Evolutionary conservation across 2,888 invertebrate genomes (phyloP).

Genomic region (Alloscopus bannaensis): DNA sequence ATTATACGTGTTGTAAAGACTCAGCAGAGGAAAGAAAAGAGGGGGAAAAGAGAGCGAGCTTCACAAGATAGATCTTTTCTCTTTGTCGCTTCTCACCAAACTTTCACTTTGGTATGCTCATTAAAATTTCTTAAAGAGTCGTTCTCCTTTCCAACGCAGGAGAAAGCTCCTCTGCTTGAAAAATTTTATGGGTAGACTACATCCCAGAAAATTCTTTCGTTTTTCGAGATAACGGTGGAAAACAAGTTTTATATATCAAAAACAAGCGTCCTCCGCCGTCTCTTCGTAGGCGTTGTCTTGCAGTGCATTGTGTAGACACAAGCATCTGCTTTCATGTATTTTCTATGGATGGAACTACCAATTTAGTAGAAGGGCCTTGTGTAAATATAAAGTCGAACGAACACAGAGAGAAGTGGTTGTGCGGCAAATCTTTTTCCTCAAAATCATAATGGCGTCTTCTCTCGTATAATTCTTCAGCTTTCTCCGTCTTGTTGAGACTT

Average conservation of each 20-base stretch:
- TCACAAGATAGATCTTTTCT: conserved; percentile 34
- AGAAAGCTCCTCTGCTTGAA: conserved; percentile 1
- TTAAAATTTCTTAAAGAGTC: conserved; percentile 64
- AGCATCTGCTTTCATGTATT: too few relatives aligned
- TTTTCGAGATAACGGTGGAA: neutral
- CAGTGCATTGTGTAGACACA: neutral
- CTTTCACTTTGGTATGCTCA: conserved; percentile 62
- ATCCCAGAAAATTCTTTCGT: conserved; percentile 8
- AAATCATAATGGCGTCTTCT: neutral
- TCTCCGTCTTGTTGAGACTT: too few relatives aligned
- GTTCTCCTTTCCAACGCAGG: conserved; percentile 9
- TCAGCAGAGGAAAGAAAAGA: conserved; percentile 7
- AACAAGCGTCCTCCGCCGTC: neutral
- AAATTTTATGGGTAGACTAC: conserved; percentile 34
- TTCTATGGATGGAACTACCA: too few relatives aligned
- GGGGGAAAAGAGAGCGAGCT: conserved; percentile 1
- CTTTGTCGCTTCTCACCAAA: conserved; percentile 57
- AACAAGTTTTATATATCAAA: neutral
- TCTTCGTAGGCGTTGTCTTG: neutral
- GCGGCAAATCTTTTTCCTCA: neutral
- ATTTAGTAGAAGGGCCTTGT: too few relatives aligned
- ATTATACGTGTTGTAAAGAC: conserved; percentile 54
- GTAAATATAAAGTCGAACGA: too few relatives aligned
- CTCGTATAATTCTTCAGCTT: too few relatives aligned
- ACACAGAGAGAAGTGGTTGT: neutral